These are phyloP conservation scores for Crotalus horridus DNA, from an alignment of 2,113 vertebrate species.

Conservation along the genomic window DNA sequence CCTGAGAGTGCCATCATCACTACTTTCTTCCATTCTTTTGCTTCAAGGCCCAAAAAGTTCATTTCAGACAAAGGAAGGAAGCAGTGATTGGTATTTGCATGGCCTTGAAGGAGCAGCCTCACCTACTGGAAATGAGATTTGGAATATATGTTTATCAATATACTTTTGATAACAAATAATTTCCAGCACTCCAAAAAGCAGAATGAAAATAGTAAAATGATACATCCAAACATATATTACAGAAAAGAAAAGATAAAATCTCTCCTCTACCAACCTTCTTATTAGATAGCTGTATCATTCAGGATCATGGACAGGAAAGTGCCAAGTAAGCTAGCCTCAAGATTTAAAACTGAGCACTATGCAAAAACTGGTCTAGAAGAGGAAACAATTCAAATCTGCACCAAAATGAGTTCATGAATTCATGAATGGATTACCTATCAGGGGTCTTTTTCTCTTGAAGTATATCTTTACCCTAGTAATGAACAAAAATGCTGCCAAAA, in stretches of 20 bases:
- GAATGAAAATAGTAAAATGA: background rate
- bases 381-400: background rate
- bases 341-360: background rate
- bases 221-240: background rate
- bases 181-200: background rate
- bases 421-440: background rate
- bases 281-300: background rate
- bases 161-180: background rate
- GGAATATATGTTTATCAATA: background rate
- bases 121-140: background rate
- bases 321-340: too few relatives aligned
- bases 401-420: background rate
- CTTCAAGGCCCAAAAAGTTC: background rate
- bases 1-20: background rate
- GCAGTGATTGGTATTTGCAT: too few relatives aligned
- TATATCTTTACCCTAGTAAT: background rate
- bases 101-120: background rate
- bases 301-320: background rate
- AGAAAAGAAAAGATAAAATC: background rate
- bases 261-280: background rate
- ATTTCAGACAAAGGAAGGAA: background rate
- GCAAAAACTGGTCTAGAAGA: background rate
- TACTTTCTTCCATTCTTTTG: background rate
- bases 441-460: background rate
- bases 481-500: background rate